Evolutionary conservation across 2,888 invertebrate species (phyloP).

Genomic region (Apodemia duryi): DNA sequence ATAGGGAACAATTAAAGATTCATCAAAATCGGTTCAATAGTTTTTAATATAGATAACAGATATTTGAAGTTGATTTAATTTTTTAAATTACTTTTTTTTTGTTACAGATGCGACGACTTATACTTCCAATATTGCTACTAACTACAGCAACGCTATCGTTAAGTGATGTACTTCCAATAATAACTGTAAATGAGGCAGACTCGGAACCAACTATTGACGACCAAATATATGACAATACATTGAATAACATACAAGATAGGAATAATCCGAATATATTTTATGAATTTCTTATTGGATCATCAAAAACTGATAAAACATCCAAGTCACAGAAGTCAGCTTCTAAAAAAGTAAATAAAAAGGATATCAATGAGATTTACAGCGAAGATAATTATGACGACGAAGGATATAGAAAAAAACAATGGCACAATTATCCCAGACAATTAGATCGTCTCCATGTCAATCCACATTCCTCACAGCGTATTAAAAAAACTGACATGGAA

Average conservation of each 20-base stretch:
- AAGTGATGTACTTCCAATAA: slow-evolving; percentile 57
- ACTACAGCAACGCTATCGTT: slow-evolving; percentile 59
- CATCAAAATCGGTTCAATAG: no score
- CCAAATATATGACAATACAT: slow-evolving; percentile 60
- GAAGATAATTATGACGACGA: slow-evolving; percentile 40
- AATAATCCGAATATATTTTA: slow-evolving; percentile 48
- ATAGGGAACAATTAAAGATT: no score
- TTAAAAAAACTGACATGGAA: slow-evolving; percentile 23
- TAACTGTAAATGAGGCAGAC: slow-evolving; percentile 45
- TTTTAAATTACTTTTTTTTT: no score
- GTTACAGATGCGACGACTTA: slow-evolving; percentile 63
- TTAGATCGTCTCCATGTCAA: slow-evolving; percentile 55
- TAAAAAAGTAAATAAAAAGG: slow-evolving; percentile 41
- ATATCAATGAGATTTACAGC: slow-evolving; percentile 39
- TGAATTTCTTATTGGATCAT: slow-evolving; percentile 38
- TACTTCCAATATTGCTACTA: slow-evolving; percentile 57
- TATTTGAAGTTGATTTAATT: no score
- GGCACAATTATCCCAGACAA: slow-evolving; percentile 67
- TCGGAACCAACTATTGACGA: slow-evolving; percentile 42
- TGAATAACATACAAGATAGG: slow-evolving; percentile 50
- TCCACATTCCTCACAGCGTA: slow-evolving; percentile 22
- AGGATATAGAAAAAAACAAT: slow-evolving; percentile 62
- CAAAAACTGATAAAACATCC: slow-evolving; percentile 36
- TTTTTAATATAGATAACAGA: no score
- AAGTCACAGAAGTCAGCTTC: slow-evolving; percentile 40